phyloP scores from a whole-genome alignment of 2,113 vertebrate species.

The Notothenia rossii region DNA sequence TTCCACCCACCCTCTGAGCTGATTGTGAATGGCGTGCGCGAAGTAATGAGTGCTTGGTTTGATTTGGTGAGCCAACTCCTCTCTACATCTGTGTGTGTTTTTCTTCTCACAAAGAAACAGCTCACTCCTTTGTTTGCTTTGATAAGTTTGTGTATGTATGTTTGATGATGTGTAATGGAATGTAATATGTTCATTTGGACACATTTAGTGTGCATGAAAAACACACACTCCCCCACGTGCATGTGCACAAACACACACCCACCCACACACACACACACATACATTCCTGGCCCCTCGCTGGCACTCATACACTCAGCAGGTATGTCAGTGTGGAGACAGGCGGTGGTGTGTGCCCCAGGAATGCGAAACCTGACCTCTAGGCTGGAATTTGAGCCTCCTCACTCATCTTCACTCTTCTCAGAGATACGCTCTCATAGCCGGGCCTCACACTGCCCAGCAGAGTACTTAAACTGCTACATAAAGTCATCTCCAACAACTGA shows the following conservation, averaged over 20 bases:
- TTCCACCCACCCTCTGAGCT: constrained; percentile 41
- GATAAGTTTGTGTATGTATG: constrained; percentile 20
- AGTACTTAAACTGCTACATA: constrained; percentile 43
- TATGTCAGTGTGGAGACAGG: constrained; percentile 82
- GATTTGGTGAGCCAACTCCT: constrained; percentile 41
- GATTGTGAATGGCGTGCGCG: constrained; percentile 54
- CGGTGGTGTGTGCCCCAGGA: constrained; percentile 82
- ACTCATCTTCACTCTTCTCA: constrained; percentile 77
- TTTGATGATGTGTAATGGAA: constrained; percentile 44
- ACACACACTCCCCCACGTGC: not conserved
- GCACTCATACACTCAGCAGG: constrained; percentile 77
- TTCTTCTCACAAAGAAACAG: constrained; percentile 4
- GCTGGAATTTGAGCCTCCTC: constrained; percentile 79
- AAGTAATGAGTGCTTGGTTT: constrained; percentile 51
- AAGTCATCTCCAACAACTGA: constrained; percentile 56
- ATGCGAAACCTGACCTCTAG: constrained; percentile 84
- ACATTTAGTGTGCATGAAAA: constrained; percentile 34
- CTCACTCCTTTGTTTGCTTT: constrained; percentile 30
- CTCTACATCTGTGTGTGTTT: constrained; percentile 51
- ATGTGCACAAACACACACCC: not conserved
- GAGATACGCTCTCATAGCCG: constrained; percentile 56
- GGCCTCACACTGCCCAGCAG: constrained; percentile 40
- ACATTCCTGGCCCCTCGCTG: constrained; percentile 67
- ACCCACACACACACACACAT: constrained; percentile 44
- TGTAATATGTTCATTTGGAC: constrained; percentile 63